Percentiles rank a stretch among this genome's conserved stretches.
phyloP scores from a whole-genome alignment of 53 echinoderm and acorn worm genomes.

The Astropecten irregularis region DNA sequence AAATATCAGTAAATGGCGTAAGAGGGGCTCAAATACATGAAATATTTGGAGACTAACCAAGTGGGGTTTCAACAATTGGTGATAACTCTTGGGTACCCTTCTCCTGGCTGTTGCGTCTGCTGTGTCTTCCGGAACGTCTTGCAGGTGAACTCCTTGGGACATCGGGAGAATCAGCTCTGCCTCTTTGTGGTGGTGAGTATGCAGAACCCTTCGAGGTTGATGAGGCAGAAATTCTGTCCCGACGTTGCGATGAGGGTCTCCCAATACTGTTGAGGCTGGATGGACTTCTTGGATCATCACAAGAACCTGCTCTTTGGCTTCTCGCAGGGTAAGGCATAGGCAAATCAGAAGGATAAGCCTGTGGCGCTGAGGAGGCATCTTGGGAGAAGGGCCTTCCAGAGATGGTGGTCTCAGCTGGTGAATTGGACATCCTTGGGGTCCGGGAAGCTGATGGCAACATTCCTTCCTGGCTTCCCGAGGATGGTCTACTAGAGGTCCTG shows the following conservation, averaged over 20 bases:
- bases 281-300: neutral
- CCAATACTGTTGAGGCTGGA: neutral
- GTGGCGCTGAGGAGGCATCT: neutral
- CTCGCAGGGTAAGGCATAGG: neutral
- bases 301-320: neutral
- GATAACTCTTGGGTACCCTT: conserved; percentile 37
- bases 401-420: too few species aligned
- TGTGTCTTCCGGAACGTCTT: conserved; percentile 37
- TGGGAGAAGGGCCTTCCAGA: neutral
- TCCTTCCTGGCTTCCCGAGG: neutral
- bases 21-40: too few species aligned
- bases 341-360: neutral
- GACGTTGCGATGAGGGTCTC: neutral
- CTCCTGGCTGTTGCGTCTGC: conserved; percentile 19
- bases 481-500: neutral
- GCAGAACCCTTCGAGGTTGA: neutral
- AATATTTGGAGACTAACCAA: conserved; percentile 43
- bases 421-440: neutral
- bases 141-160: neutral
- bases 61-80: conserved; percentile 43
- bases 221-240: neutral
- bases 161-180: conserved; percentile 2
- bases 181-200: neutral
- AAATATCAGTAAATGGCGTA: too few species aligned
- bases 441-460: neutral